These are phyloP conservation scores for Phycodurus eques DNA, from an alignment of 2,113 vertebrate genomes.

Conservation along the genomic window DNA sequence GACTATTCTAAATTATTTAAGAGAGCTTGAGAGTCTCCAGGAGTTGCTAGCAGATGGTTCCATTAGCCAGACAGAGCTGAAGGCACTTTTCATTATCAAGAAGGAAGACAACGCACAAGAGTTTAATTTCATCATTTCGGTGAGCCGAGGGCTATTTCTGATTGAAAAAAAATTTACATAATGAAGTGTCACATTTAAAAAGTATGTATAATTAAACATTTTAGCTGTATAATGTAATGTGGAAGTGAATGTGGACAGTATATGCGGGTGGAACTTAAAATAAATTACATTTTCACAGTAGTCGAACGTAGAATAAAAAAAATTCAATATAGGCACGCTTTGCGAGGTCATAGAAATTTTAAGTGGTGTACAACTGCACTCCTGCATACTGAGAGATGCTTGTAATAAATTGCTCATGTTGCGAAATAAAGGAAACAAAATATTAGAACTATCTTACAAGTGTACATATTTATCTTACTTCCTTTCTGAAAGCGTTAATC, in stretches of 20 bases:
- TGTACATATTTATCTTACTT: neutral
- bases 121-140: slow-evolving; percentile 12
- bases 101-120: slow-evolving; percentile 31
- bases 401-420: neutral
- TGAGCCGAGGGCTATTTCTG: slow-evolving; percentile 7
- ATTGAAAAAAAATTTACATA: neutral
- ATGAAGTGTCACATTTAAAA: neutral
- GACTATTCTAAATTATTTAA: slow-evolving; percentile 49
- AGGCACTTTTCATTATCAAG: slow-evolving; percentile 49
- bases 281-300: neutral
- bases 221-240: neutral
- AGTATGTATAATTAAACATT: slow-evolving; percentile 1
- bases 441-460: neutral
- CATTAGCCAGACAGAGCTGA: slow-evolving; percentile 35
- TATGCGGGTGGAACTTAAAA: neutral
- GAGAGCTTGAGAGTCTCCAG: slow-evolving; percentile 42
- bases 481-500: neutral
- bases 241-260: neutral
- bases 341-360: neutral
- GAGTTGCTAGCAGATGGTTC: slow-evolving; percentile 47
- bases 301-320: neutral
- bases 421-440: too few relatives aligned
- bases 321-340: neutral
- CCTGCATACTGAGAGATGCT: too few relatives aligned
- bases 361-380: too few relatives aligned